Percentiles rank a stretch among this genome's conserved stretches.
Conservation (phyloP, 2,113 vertebrate species). For the Oncorhynchus kisutch region DNA sequence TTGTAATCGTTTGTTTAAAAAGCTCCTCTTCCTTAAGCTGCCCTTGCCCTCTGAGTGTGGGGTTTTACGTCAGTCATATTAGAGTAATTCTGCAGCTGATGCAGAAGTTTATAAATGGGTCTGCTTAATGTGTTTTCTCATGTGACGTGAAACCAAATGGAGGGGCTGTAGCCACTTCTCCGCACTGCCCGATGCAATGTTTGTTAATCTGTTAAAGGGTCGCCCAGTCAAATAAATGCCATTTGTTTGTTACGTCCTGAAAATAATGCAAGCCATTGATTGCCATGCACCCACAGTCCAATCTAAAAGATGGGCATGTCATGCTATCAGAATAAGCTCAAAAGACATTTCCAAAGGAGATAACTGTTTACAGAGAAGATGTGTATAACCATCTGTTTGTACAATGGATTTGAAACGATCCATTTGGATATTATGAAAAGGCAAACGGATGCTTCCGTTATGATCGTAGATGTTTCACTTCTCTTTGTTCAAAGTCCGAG, state of each 20-base stretch:
- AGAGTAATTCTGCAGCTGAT: conserved; percentile 37
- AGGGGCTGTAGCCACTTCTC: conserved; percentile 6
- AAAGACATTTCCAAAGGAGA: too few species aligned
- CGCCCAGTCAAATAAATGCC: neutral
- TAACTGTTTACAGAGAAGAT: too few species aligned
- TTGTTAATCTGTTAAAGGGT: neutral
- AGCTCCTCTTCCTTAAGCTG: conserved; percentile 29
- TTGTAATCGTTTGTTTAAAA: conserved; percentile 39
- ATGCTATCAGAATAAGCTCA: too few species aligned
- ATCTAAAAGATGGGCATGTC: too few species aligned
- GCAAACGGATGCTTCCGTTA: too few species aligned
- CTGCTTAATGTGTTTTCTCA: conserved; percentile 14
- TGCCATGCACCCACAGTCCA: too few species aligned
- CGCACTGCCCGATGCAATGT: neutral
- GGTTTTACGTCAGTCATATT: conserved; percentile 41
- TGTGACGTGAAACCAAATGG: neutral
- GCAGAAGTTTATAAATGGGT: conserved; percentile 56
- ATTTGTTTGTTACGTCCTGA: neutral
- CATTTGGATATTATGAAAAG: too few species aligned
- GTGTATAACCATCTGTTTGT: too few species aligned
- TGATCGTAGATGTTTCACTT: too few species aligned
- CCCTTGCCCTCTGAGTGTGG: conserved; percentile 14
- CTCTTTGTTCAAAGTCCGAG: too few species aligned
- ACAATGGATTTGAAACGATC: too few species aligned
- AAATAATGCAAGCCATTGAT: too few species aligned